These are phyloP conservation scores for Pinna nobilis DNA, from an alignment of 1,140 invertebrate species.

Conservation along the genomic window DNA sequence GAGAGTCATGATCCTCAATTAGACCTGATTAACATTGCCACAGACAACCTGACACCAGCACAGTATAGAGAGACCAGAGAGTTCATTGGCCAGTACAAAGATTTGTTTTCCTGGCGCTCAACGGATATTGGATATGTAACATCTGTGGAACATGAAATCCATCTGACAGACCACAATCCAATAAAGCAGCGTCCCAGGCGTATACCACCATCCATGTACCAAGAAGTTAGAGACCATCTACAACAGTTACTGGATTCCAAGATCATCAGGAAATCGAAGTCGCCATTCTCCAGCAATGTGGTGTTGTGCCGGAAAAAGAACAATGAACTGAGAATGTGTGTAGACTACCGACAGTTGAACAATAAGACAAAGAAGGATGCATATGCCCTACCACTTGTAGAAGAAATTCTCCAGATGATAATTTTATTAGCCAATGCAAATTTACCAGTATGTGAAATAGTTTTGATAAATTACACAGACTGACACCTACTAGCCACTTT, in stretches of 20 bases:
- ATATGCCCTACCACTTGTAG: slow-evolving; percentile 11
- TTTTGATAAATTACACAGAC: no score
- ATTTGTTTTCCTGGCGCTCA: slow-evolving; percentile 13
- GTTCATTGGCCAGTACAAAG: background rate
- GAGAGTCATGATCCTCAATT: background rate
- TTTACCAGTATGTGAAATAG: no score
- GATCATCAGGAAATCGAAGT: slow-evolving; percentile 19
- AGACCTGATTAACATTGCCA: background rate
- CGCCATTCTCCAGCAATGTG: slow-evolving; percentile 23
- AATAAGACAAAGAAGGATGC: slow-evolving; percentile 12
- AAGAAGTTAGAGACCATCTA: slow-evolving; percentile 30
- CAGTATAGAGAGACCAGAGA: background rate
- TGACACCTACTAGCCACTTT: no score
- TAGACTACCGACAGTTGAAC: slow-evolving; percentile 21
- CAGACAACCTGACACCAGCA: background rate
- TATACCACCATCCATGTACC: slow-evolving; percentile 25
- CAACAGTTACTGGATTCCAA: slow-evolving; percentile 22
- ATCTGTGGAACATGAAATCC: slow-evolving; percentile 9
- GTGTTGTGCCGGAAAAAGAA: slow-evolving; percentile 33
- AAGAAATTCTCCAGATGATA: slow-evolving; percentile 14
- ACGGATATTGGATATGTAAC: slow-evolving; percentile 11
- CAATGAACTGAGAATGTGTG: slow-evolving; percentile 12
- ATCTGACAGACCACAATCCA: slow-evolving; percentile 21
- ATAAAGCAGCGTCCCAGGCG: slow-evolving; percentile 33
- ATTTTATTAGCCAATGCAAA: no score